Percentiles rank a stretch among this genome's conserved stretches.
Conservation (phyloP, 2,113 vertebrate species). For the Platysternon megacephalum region DNA sequence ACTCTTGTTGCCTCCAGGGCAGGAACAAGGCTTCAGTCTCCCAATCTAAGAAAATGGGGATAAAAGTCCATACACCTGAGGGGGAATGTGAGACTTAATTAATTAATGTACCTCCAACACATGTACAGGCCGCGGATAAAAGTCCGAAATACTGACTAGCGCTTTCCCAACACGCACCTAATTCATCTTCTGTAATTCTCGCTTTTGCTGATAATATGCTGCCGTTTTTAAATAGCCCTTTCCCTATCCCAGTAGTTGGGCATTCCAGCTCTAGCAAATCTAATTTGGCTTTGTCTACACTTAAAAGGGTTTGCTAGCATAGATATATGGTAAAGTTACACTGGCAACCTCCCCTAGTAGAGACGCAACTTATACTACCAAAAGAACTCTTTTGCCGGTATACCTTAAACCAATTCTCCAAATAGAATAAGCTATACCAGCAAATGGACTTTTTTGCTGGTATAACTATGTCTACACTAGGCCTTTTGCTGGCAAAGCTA, state of each 20-base stretch:
- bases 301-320: not conserved
- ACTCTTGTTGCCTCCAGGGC: not conserved
- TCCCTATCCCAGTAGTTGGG: not conserved
- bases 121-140: not conserved
- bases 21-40: not conserved
- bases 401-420: not conserved
- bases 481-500: not conserved
- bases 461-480: conserved; percentile 15
- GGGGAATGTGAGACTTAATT: not conserved
- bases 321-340: not conserved
- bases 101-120: not conserved
- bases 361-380: conserved; percentile 2
- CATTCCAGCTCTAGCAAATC: not conserved
- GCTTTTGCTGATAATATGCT: not conserved
- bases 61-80: accelerated
- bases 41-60: not conserved
- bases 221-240: not conserved
- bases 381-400: not conserved
- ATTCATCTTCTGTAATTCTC: not conserved
- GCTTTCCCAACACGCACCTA: not conserved
- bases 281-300: not conserved
- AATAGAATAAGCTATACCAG: not conserved
- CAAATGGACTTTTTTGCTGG: conserved; percentile 30
- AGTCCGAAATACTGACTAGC: not conserved
- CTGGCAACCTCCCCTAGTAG: not conserved